Evolutionary conservation across 2,113 vertebrate genomes (phyloP), one percentile per base, ranked within the genome.

Genomic region (Vulpes ferrilata): DNA sequence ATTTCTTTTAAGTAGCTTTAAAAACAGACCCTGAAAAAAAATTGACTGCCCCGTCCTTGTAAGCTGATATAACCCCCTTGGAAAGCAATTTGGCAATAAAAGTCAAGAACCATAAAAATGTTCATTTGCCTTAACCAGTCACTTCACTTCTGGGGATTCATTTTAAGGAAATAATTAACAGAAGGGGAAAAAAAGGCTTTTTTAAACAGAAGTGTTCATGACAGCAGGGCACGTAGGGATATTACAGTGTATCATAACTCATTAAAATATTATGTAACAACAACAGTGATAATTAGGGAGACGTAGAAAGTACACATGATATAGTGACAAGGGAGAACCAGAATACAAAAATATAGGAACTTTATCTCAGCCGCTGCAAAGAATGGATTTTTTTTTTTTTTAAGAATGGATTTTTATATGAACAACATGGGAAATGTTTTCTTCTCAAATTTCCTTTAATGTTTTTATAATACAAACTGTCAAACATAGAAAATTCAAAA

Each of bases 1-100:
- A 79, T 83, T 89, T 86, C 76, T 93, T 97, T 82, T 87, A 95
- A 96, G 90, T 80, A 86, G 57, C 51, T 96, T 96, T 89, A 74
- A 88, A 93, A 79, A 60, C 32, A 73, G 62, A 55, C 64, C 38
- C 73, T 84, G 74, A 84, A 95, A 90, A 95, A 90, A 92, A 84
- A 30, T 35, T 32, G 27, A n/a, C 51, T 64, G 8, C 38, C 62
- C 89, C 30, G 9, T 65, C 38, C 89, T 93, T 87, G 48, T 87
- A 90, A 96, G 79, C 59, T 32, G 60, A 87, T 69, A 93, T 13
- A 32, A 55, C 43, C 83, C 78, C 74, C 83, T 86, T 95, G 94
- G 89, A 96, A 96, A 96, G 69, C 35, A 82, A 79, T 78, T 90
- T 88, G 92, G 55, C 85, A 57, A 25, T 82, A 91, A 87, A 96